Conservation (phyloP, 2,797 vertebrate species). For the Halcyon badia region DNA sequence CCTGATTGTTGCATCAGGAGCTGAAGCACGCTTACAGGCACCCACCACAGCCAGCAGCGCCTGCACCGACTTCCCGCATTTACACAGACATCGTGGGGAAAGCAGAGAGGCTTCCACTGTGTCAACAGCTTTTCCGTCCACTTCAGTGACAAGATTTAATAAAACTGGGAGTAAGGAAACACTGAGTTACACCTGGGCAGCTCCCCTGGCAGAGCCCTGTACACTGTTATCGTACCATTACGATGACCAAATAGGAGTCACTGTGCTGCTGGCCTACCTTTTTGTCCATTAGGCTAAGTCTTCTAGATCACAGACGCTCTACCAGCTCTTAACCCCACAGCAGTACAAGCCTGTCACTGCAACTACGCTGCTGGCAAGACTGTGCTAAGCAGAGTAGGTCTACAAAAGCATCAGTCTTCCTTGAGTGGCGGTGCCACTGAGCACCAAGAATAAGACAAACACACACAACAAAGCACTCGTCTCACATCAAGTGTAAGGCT, state of each 20-base stretch:
- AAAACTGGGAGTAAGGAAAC: not conserved
- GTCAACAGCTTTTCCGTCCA: not conserved
- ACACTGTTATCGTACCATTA: rapidly evolving
- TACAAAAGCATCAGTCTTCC: not conserved
- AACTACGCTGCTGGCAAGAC: not conserved
- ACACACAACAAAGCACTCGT: not conserved
- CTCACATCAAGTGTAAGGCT: not conserved
- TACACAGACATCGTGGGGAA: not conserved
- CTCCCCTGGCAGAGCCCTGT: not conserved
- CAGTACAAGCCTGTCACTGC: not conserved
- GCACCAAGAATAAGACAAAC: not conserved
- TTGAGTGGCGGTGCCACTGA: not conserved
- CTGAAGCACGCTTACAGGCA: not conserved
- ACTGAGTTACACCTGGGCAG: not conserved
- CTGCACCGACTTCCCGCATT: not conserved
- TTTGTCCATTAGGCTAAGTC: not conserved
- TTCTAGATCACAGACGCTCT: not conserved
- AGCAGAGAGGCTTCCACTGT: not conserved
- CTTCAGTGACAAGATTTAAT: not conserved
- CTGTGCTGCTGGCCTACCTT: not conserved
- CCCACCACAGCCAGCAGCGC: rapidly evolving
- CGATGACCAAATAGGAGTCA: not conserved
- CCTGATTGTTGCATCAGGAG: not conserved
- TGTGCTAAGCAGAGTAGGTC: not conserved
- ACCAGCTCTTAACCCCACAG: not conserved